phyloP scores from a whole-genome alignment of 2,888 invertebrate genomes.

The Eugnorisma glareosa region DNA sequence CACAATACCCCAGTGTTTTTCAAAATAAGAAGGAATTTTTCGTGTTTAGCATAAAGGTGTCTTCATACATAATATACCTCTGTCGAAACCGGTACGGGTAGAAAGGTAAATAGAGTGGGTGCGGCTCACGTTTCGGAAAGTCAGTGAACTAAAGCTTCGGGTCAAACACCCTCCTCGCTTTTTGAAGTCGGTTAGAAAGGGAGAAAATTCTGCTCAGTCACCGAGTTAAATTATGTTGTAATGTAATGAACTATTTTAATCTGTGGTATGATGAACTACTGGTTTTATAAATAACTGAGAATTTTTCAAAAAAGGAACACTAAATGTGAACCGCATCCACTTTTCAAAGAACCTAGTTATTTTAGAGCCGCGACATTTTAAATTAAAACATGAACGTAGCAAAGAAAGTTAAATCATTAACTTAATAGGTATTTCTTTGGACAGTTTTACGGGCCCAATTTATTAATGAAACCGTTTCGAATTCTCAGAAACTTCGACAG shows the following conservation, averaged over 20 bases:
- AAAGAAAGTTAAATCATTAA: constrained; percentile 30
- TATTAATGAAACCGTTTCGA: constrained; percentile 57
- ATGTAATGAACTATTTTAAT: not conserved
- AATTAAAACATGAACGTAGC: constrained; percentile 36
- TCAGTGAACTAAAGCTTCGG: constrained; percentile 21
- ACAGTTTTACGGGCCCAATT: constrained; percentile 42
- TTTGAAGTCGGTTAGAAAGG: constrained; percentile 20
- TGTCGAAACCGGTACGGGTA: constrained; percentile 21
- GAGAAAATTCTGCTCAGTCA: not conserved
- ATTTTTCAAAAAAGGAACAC: not conserved
- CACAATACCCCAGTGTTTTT: constrained; percentile 8
- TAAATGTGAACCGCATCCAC: not conserved
- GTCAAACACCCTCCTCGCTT: not conserved
- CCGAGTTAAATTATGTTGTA: not conserved
- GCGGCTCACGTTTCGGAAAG: constrained; percentile 26
- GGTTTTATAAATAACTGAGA: not conserved
- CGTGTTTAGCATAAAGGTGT: constrained; percentile 10
- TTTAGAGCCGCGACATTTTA: not conserved
- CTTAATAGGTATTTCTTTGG: constrained; percentile 21
- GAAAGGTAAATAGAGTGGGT: constrained; percentile 42
- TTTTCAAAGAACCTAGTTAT: not conserved
- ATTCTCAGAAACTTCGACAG: constrained; percentile 52
- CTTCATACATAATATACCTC: constrained; percentile 17
- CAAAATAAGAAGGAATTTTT: not conserved
- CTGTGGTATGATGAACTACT: not conserved